phyloP scores from a whole-genome alignment of 2,888 invertebrate genomes.

The Rhopalosiphum nymphaeae region DNA sequence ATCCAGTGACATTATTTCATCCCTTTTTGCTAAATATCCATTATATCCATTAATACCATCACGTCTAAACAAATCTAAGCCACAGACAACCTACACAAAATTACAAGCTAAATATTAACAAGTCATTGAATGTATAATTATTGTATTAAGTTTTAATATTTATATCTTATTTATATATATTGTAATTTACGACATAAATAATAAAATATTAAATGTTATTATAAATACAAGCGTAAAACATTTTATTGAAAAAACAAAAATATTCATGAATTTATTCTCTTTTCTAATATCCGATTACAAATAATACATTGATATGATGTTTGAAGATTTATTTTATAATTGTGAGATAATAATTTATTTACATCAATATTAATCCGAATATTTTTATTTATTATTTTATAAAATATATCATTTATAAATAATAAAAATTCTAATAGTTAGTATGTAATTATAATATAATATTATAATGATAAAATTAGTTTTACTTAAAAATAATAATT shows the following conservation, averaged over 20 bases:
- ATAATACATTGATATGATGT: background rate
- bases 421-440: background rate
- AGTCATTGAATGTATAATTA: background rate
- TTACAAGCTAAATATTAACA: background rate
- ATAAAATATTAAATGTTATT: background rate
- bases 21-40: background rate
- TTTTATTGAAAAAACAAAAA: background rate
- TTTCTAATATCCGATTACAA: background rate
- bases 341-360: background rate
- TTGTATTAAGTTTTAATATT: background rate
- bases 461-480: background rate
- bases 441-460: background rate
- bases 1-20: background rate
- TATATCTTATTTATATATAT: background rate
- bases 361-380: background rate
- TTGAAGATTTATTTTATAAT: background rate
- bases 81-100: background rate
- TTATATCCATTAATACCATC: background rate
- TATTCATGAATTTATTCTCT: background rate
- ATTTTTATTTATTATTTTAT: background rate
- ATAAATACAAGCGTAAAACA: background rate
- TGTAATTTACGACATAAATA: background rate
- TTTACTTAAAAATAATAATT: background rate
- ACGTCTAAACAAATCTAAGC: constrained; percentile 9
- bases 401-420: background rate